Evolutionary conservation across 2,113 vertebrate genomes (phyloP).

Genomic region (Corythaeola cristata): DNA sequence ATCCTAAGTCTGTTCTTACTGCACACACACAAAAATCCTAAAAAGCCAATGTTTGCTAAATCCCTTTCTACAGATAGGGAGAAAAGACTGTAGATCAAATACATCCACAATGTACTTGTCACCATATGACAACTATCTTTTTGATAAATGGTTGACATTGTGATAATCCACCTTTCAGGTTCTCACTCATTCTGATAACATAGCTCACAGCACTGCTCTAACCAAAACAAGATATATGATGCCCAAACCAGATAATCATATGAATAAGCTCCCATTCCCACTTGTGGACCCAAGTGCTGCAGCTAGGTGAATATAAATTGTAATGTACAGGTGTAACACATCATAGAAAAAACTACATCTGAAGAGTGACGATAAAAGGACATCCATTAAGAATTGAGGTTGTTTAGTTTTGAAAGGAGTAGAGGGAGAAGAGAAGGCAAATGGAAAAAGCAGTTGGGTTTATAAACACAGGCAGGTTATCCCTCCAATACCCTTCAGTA

Average conservation of each 20-base stretch:
- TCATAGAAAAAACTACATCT: not conserved
- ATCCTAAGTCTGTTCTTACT: not conserved
- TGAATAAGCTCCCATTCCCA: not conserved
- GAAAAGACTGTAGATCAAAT: not conserved
- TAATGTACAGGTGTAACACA: not conserved
- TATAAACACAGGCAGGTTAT: not conserved
- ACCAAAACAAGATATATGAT: not conserved
- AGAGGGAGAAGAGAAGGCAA: not conserved
- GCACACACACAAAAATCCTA: not conserved
- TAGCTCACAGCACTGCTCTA: rapidly evolving
- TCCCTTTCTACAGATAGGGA: not conserved
- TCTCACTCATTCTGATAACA: not conserved
- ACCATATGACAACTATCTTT: not conserved
- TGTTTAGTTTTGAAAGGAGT: not conserved
- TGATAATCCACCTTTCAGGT: not conserved
- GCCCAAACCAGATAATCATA: not conserved
- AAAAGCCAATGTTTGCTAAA: not conserved
- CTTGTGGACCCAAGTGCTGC: not conserved
- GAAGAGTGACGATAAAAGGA: not conserved
- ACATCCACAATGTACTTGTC: not conserved
- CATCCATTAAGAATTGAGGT: not conserved
- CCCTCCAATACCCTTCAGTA: not conserved
- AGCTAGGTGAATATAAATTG: not conserved
- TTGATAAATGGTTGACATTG: not conserved
- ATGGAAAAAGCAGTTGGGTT: not conserved